phyloP scores from a whole-genome alignment of 2,888 invertebrate species.

The Liopterus haemorrhoidalis region DNA sequence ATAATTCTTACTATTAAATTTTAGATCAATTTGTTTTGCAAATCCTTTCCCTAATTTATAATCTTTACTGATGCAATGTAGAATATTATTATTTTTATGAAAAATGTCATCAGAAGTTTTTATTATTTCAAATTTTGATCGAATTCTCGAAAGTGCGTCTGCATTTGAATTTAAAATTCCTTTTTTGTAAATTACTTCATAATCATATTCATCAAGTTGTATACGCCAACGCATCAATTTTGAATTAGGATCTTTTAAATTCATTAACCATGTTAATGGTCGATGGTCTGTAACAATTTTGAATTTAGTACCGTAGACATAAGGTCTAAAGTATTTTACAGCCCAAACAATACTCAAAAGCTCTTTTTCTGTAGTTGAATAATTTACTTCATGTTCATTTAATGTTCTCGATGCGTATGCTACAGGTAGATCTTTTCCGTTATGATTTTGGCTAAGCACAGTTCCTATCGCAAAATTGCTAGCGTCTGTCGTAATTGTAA shows the following conservation, averaged over 20 bases:
- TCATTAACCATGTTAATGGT: slow-evolving; percentile 30
- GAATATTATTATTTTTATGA: background rate
- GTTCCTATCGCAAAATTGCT: slow-evolving; percentile 32
- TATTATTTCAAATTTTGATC: background rate
- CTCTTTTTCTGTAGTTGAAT: slow-evolving; percentile 32
- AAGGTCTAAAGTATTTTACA: slow-evolving; percentile 33
- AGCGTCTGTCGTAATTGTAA: slow-evolving; percentile 32
- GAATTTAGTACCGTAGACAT: slow-evolving; percentile 34
- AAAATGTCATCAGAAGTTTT: background rate
- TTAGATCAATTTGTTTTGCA: slow-evolving; percentile 4
- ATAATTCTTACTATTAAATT: background rate
- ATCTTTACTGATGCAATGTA: slow-evolving; percentile 6
- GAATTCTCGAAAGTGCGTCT: too few relatives aligned
- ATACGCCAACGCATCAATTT: too few relatives aligned
- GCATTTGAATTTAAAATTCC: slow-evolving; percentile 27
- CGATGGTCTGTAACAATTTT: slow-evolving; percentile 34
- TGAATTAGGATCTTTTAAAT: slow-evolving; percentile 32
- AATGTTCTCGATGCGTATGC: slow-evolving; percentile 32
- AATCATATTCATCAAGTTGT: slow-evolving; percentile 33
- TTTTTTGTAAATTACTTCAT: slow-evolving; percentile 28
- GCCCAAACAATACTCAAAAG: slow-evolving; percentile 33
- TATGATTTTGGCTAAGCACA: slow-evolving; percentile 32
- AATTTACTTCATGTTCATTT: slow-evolving; percentile 29
- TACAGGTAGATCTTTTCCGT: slow-evolving; percentile 34
- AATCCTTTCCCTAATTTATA: slow-evolving; percentile 9